Conservation (phyloP, 2,888 invertebrate genomes). For the Sinotaia quadrata region DNA sequence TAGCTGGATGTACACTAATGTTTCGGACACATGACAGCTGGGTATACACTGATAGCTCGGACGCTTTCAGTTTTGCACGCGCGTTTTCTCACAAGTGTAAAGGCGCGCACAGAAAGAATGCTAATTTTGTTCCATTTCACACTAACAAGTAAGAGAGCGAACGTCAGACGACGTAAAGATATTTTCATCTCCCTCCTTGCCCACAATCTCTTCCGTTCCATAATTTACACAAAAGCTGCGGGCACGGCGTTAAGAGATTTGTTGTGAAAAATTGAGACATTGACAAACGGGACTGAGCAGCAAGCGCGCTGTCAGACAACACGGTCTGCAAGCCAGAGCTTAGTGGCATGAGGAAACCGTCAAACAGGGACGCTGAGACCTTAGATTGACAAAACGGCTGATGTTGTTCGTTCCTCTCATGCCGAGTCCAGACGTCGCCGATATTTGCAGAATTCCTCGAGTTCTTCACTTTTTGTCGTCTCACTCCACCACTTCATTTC, state of each 20-base stretch:
- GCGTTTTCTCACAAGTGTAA: no score
- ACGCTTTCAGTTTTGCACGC: no score
- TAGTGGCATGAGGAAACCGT: background rate
- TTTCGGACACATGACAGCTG: no score
- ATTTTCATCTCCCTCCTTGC: background rate
- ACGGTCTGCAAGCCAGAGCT: background rate
- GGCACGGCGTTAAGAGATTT: background rate
- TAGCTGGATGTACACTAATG: no score
- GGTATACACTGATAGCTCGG: no score
- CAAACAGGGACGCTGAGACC: background rate
- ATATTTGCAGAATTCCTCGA: no score
- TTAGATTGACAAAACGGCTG: background rate
- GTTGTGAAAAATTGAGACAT: conserved; percentile 23
- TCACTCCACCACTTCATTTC: no score
- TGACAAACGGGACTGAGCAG: conserved; percentile 12
- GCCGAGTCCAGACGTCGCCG: background rate
- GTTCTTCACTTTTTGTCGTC: no score
- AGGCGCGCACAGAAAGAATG: no score
- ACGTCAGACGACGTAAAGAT: no score
- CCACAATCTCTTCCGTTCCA: background rate
- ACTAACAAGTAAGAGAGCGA: no score
- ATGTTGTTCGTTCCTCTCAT: conserved; percentile 5
- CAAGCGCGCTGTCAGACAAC: background rate
- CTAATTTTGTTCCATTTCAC: no score
- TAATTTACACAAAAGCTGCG: background rate